Conservation (phyloP, 2,797 vertebrate genomes). For the Odontamblyopus rebecca region DNA sequence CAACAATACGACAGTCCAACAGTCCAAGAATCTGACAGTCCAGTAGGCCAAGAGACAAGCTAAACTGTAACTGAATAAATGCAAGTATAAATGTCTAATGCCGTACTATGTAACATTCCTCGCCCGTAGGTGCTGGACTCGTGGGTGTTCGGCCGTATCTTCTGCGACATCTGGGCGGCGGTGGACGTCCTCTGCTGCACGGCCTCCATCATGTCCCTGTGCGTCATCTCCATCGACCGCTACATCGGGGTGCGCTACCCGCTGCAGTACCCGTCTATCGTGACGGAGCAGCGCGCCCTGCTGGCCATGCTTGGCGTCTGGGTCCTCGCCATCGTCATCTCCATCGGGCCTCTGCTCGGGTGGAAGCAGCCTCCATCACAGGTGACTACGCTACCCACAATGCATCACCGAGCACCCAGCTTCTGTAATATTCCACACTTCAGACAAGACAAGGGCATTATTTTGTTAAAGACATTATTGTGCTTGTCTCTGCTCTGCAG, state of each 20-base stretch:
- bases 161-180: constrained; percentile 95
- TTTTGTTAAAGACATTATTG: too few species aligned
- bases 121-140: constrained; percentile 82
- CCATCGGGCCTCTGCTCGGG: constrained; percentile 91
- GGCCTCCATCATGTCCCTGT: constrained; percentile 93
- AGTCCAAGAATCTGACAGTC: too few species aligned
- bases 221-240: constrained; percentile 93
- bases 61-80: too few species aligned
- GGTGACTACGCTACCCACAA: constrained; percentile 32
- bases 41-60: too few species aligned
- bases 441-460: too few species aligned
- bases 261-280: constrained; percentile 88
- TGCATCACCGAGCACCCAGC: background rate
- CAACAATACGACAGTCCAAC: too few species aligned
- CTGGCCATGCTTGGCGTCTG: constrained; percentile 88
- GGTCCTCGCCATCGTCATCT: constrained; percentile 89
- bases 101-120: background rate
- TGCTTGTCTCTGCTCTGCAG: too few species aligned
- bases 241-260: constrained; percentile 93
- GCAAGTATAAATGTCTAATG: too few species aligned
- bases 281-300: constrained; percentile 86
- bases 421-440: too few species aligned
- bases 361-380: constrained; percentile 91
- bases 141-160: constrained; percentile 93
- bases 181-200: constrained; percentile 95